These are phyloP conservation scores for Drosophila merina DNA, from an alignment of 2,888 invertebrate species.

Conservation along the genomic window DNA sequence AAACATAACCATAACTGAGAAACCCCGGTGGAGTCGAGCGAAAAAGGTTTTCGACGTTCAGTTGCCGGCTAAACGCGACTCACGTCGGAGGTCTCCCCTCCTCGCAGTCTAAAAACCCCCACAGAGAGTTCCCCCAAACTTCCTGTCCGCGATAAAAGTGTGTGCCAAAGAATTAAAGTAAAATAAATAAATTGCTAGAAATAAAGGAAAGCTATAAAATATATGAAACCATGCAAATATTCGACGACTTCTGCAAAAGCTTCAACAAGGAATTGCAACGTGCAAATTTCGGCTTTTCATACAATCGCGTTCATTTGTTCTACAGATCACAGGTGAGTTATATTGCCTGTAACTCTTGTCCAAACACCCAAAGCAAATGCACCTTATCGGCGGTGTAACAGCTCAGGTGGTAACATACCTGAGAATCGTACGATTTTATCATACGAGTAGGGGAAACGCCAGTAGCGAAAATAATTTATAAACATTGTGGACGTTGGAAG, in stretches of 20 bases:
- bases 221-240: constrained; percentile 72
- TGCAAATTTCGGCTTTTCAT: constrained; percentile 80
- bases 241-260: constrained; percentile 71
- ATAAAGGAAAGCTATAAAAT: neutral
- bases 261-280: constrained; percentile 78
- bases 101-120: constrained; percentile 8
- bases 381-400: constrained; percentile 28
- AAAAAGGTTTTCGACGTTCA: constrained; percentile 20
- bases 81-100: constrained; percentile 32
- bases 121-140: neutral
- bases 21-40: constrained; percentile 19
- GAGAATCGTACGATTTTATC: constrained; percentile 1
- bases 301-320: constrained; percentile 80
- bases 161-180: neutral
- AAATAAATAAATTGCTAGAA: neutral
- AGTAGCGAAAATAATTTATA: constrained; percentile 15
- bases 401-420: constrained; percentile 7
- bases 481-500: constrained; percentile 1
- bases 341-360: constrained; percentile 3
- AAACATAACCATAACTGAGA: constrained; percentile 41
- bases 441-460: constrained; percentile 10
- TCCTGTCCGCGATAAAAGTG: constrained; percentile 11
- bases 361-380: neutral
- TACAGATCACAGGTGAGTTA: constrained; percentile 81
- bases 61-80: constrained; percentile 41